Base-by-base conservation (phyloP, 1,140 invertebrate species). In the Rhynchophorus ferrugineus region DNA sequence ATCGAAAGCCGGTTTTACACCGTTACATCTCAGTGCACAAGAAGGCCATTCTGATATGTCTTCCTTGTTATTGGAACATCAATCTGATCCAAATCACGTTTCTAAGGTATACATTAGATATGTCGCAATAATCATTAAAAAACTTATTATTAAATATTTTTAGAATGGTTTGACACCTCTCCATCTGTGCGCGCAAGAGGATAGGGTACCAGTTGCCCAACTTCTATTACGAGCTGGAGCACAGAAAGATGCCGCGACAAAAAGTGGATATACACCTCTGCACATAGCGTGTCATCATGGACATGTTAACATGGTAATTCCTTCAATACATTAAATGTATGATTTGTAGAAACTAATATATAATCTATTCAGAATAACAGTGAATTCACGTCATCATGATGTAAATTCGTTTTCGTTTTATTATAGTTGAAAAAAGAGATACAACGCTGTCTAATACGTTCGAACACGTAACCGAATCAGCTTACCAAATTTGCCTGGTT, bases 231-330 rank as follows among this genome's bases (percentile, higher is more conserved):
- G 87, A 56, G 83, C 87, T 62, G 84, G 82, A 46, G 89, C 90
- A 36, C 77, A 87, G 45, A 83, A 91, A 54, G 85, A 89, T 62
- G 78, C 84, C 3, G 79, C 81, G 56, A 95, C 91, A 1, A 90
- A 92, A 70, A 88, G 92, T 60, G 95, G 95, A 1, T 99, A 98
- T 71, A 96, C 95, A 17, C 94, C 95, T 11, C 75, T 98, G 14
- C 94, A 98, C 71, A 90, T 97, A 24, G 95, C 96, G 39, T 89
- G 89, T 59, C 95, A 99, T 71, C 95, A 97, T 74, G 95, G 95
- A 0, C 94, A 98, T 71, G 80, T 89, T 20, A 93, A 92, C 61
- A 96, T 98, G 82, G 91, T 54, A 48, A 20, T 14, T 29, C 3
- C 29, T 97, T 24, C 11, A 1, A 13, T 1, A 1, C n/a, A 2